phyloP scores from a whole-genome alignment of 2,797 vertebrate species.

The Acanthurus leucopareius region DNA sequence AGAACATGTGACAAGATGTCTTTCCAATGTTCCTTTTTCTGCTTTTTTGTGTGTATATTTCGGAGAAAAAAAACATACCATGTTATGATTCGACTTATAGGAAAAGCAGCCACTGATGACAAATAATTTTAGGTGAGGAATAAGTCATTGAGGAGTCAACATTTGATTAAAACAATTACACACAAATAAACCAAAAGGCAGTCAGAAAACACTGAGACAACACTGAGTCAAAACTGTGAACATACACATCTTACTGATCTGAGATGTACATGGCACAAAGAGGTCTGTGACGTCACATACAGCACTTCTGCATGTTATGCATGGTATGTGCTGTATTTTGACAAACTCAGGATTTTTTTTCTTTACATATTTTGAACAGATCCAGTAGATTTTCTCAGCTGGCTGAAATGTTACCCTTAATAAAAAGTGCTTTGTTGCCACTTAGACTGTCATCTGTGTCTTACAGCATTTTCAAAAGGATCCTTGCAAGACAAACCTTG shows the following conservation, averaged over 20 bases:
- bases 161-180: not conserved
- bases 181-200: conserved; percentile 51
- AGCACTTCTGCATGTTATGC: conserved; percentile 29
- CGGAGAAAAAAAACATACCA: not conserved
- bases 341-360: too few species aligned
- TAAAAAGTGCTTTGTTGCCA: too few species aligned
- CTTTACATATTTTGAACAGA: too few species aligned
- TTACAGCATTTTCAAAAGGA: too few species aligned
- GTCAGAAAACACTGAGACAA: conserved; percentile 54
- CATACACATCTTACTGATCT: conserved; percentile 1
- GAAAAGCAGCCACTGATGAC: not conserved
- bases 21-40: not conserved
- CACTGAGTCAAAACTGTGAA: conserved; percentile 29
- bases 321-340: too few species aligned
- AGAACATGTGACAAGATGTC: not conserved
- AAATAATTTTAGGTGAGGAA: not conserved
- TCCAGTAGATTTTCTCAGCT: too few species aligned
- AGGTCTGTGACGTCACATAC: conserved; percentile 47
- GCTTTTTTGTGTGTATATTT: conserved; percentile 5
- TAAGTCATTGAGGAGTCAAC: not conserved
- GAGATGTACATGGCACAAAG: conserved; percentile 26
- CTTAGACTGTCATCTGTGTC: too few species aligned
- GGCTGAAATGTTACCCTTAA: too few species aligned
- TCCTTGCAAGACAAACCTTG: too few species aligned
- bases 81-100: not conserved